phyloP scores from a whole-genome alignment of 2,888 invertebrate species.

The Callyntrura guangdongensis region DNA sequence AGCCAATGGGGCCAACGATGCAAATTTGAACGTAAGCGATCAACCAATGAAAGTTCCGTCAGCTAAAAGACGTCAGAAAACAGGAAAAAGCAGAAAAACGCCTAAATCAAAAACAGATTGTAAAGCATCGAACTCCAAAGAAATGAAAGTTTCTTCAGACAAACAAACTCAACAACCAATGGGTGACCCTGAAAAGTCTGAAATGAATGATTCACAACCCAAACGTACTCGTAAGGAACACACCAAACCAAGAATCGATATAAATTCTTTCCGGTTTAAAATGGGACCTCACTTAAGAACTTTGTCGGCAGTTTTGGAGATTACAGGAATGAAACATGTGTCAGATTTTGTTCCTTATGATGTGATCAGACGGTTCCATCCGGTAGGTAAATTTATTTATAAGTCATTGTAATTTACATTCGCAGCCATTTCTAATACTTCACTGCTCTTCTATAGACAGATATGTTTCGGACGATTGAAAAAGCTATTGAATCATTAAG shows the following conservation, averaged over 20 bases:
- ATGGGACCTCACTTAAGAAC: constrained; percentile 38
- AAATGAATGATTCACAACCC: neutral
- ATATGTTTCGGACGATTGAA: neutral
- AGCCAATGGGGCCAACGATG: too few relatives aligned
- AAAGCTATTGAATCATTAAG: neutral
- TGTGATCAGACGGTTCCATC: constrained; percentile 47
- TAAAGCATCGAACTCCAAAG: too few relatives aligned
- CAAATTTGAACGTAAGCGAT: too few relatives aligned
- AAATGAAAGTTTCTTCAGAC: too few relatives aligned
- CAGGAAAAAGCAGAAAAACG: too few relatives aligned
- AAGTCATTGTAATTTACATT: too few relatives aligned
- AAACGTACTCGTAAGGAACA: neutral
- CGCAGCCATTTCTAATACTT: neutral
- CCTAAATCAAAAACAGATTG: too few relatives aligned
- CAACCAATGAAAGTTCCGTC: too few relatives aligned
- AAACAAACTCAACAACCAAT: too few relatives aligned
- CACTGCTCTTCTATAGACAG: too few relatives aligned
- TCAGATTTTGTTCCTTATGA: constrained; percentile 33
- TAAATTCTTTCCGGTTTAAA: neutral
- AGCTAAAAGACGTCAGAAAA: too few relatives aligned
- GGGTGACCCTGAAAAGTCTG: neutral
- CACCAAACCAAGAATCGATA: neutral
- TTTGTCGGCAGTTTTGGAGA: constrained; percentile 29
- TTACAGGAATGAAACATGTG: constrained; percentile 6
- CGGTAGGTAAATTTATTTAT: too few relatives aligned